Evolutionary conservation across 2,888 invertebrate genomes (phyloP).

Genomic region (Desoria tigrina): DNA sequence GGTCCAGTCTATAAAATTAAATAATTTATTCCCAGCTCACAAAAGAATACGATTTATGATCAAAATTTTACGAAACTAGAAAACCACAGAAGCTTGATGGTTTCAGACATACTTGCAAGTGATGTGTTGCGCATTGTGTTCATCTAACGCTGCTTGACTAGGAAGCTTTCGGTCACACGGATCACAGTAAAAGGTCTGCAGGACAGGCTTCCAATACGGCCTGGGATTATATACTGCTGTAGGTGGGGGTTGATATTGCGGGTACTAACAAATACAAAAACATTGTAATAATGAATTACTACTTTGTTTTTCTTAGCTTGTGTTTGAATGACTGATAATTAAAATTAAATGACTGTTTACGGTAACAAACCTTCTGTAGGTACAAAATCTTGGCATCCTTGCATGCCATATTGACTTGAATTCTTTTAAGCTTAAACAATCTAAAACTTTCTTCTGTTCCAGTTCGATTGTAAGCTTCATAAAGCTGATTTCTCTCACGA

Average conservation of each 20-base stretch:
- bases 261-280: no score
- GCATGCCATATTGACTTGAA: conserved; percentile 14
- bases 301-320: no score
- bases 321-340: no score
- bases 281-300: no score
- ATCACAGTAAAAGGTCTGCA: conserved; percentile 62
- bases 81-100: neutral
- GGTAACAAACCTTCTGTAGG: conserved; percentile 1
- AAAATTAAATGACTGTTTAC: no score
- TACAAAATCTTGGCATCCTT: conserved; percentile 19
- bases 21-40: no score
- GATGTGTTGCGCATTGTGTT: conserved; percentile 72
- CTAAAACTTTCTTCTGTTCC: neutral
- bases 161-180: conserved; percentile 78
- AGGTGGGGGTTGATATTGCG: no score
- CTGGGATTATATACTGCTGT: no score
- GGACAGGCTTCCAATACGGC: no score
- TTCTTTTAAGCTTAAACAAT: conserved; percentile 15
- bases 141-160: conserved; percentile 63
- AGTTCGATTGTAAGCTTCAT: neutral
- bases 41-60: conserved; percentile 1
- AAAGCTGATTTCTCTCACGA: conserved; percentile 7
- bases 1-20: conserved; percentile 65
- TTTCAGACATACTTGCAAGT: conserved; percentile 63
- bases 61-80: conserved; percentile 11